Evolutionary conservation across 2,797 vertebrate species (phyloP).

Genomic region (Poeciliopsis turneri): DNA sequence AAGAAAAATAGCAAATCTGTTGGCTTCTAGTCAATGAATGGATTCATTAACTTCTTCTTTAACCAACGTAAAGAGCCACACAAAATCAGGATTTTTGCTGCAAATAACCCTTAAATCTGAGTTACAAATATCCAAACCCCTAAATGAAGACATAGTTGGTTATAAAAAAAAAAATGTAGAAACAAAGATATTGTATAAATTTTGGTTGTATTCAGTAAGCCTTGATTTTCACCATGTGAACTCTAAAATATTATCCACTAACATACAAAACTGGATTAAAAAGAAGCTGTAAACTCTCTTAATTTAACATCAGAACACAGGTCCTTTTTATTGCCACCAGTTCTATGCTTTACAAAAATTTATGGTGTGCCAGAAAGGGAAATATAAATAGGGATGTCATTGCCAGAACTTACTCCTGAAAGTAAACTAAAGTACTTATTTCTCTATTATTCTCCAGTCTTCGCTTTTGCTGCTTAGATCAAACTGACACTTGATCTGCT

Average conservation of each 20-base stretch:
- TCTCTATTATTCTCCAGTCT: background rate
- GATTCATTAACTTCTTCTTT: background rate
- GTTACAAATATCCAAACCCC: background rate
- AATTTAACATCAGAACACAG: background rate
- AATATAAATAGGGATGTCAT: background rate
- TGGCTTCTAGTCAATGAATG: background rate
- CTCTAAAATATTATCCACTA: background rate
- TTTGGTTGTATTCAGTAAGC: background rate
- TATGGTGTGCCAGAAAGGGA: background rate
- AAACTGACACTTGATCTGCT: background rate
- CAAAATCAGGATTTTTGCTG: background rate
- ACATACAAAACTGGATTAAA: background rate
- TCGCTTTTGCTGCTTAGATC: background rate
- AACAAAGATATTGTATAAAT: background rate
- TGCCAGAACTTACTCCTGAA: background rate
- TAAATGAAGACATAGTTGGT: background rate
- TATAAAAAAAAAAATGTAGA: background rate
- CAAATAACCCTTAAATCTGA: background rate
- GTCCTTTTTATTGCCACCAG: background rate
- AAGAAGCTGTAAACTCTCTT: background rate
- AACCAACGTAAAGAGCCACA: background rate
- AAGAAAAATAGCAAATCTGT: background rate
- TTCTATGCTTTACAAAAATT: background rate
- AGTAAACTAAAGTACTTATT: background rate
- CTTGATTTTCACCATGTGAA: background rate